These are phyloP conservation scores for Pimephales promelas DNA, from an alignment of 2,113 vertebrate species.

Conservation along the genomic window DNA sequence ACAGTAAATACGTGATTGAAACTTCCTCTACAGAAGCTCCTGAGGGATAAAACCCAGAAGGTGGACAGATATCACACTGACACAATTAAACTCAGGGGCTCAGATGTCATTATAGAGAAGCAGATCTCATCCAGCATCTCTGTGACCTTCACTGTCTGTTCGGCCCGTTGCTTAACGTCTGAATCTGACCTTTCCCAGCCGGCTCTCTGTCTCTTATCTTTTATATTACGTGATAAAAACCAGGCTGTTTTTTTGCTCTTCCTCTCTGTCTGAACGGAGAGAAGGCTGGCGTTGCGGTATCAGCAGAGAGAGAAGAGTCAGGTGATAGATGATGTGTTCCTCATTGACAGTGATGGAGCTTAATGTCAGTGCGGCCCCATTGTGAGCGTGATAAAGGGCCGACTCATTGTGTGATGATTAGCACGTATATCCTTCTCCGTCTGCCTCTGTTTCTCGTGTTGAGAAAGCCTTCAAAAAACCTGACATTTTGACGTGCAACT, in stretches of 20 bases:
- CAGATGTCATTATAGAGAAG: conserved; percentile 61
- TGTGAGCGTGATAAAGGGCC: conserved; percentile 11
- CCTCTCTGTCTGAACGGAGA: not conserved
- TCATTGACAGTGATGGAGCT: conserved; percentile 24
- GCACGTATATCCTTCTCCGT: not conserved
- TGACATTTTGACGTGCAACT: no score
- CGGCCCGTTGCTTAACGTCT: conserved; percentile 65
- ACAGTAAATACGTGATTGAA: not conserved
- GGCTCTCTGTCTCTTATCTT: conserved; percentile 53
- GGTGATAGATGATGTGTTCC: conserved; percentile 24
- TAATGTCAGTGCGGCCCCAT: conserved; percentile 13
- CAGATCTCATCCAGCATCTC: conserved; percentile 62
- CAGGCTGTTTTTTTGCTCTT: not conserved
- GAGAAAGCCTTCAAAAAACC: not conserved
- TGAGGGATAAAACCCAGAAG: conserved; percentile 9
- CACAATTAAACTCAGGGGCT: conserved; percentile 49
- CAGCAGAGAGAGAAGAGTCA: not conserved
- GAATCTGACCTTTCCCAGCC: conserved; percentile 55
- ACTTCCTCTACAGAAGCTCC: conserved; percentile 1
- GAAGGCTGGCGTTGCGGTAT: not conserved
- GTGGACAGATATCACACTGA: conserved; percentile 25
- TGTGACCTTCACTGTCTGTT: conserved; percentile 68
- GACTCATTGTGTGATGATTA: conserved; percentile 23
- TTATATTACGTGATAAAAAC: conserved; percentile 23
- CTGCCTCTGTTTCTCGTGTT: not conserved